phyloP scores from a whole-genome alignment of 2,888 invertebrate species.

The Anodontia alba region DNA sequence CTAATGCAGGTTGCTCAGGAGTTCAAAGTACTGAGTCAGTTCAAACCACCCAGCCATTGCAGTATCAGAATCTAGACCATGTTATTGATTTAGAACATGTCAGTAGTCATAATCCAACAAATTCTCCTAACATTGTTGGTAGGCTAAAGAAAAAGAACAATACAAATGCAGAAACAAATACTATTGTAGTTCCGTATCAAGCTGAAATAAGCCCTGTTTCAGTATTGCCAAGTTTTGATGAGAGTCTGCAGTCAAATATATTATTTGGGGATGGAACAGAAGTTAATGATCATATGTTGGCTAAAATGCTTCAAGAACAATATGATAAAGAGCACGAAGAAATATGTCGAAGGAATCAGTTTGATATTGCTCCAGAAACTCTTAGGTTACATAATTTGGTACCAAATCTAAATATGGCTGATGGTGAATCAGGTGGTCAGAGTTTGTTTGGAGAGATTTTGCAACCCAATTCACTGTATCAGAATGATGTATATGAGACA shows the following conservation, averaged over 20 bases:
- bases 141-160: neutral
- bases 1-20: neutral
- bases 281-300: slow-evolving; percentile 37
- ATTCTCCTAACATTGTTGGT: neutral
- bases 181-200: neutral
- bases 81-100: slow-evolving; percentile 4
- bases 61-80: neutral
- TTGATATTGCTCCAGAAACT: slow-evolving; percentile 12
- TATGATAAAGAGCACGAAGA: slow-evolving; percentile 38
- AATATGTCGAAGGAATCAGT: slow-evolving; percentile 13
- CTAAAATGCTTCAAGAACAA: slow-evolving; percentile 44
- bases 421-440: neutral
- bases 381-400: neutral
- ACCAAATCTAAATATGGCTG: neutral
- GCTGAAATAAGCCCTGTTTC: neutral
- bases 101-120: neutral
- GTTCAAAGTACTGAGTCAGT: neutral
- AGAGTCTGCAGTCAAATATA: slow-evolving; percentile 34
- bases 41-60: neutral
- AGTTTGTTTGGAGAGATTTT: neutral
- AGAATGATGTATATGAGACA: slow-evolving; percentile 1
- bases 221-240: neutral
- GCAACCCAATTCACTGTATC: neutral
- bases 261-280: slow-evolving; percentile 47
- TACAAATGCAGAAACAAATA: neutral